Evolutionary conservation across 2,888 invertebrate genomes (phyloP).

Genomic region (Tubiluchus corallicola): DNA sequence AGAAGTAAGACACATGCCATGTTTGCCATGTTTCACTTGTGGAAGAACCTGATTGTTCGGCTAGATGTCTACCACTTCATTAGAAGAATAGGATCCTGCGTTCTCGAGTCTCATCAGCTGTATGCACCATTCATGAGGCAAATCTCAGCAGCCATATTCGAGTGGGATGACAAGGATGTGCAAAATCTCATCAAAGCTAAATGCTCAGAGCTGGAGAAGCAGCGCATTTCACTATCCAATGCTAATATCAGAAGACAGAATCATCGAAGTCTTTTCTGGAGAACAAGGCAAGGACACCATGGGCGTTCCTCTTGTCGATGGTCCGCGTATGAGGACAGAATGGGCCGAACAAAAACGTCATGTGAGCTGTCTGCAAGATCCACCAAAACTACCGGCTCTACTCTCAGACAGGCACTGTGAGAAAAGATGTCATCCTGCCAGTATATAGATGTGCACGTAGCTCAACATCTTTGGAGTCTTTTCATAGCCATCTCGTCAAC

Average conservation of each 20-base stretch:
- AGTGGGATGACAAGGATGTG: conserved; percentile 14
- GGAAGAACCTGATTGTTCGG: conserved; percentile 7
- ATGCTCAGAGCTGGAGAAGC: conserved; percentile 11
- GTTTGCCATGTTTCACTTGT: conserved; percentile 1
- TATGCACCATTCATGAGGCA: conserved; percentile 14
- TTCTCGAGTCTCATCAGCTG: conserved; percentile 14
- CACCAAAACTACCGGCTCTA: conserved; percentile 13
- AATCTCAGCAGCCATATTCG: conserved; percentile 15
- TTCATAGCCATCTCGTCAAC: neutral
- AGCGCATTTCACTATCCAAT: too few species aligned
- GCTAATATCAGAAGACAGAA: too few species aligned
- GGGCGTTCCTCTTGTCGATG: conserved; percentile 14
- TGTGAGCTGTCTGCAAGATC: conserved; percentile 14
- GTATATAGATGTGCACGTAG: conserved; percentile 16
- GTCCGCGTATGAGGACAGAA: conserved; percentile 10
- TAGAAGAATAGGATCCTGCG: conserved; percentile 12
- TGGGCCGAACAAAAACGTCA: conserved; percentile 12
- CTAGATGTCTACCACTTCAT: conserved; percentile 17
- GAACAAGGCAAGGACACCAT: conserved; percentile 12
- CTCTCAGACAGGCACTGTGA: conserved; percentile 11
- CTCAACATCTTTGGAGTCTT: conserved; percentile 16
- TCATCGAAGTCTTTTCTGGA: too few species aligned
- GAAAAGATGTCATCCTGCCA: conserved; percentile 15
- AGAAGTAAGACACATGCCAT: neutral
- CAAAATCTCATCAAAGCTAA: conserved; percentile 14